phyloP scores from a whole-genome alignment of 2,797 vertebrate genomes.

The Myoxocephalus aenaeus region DNA sequence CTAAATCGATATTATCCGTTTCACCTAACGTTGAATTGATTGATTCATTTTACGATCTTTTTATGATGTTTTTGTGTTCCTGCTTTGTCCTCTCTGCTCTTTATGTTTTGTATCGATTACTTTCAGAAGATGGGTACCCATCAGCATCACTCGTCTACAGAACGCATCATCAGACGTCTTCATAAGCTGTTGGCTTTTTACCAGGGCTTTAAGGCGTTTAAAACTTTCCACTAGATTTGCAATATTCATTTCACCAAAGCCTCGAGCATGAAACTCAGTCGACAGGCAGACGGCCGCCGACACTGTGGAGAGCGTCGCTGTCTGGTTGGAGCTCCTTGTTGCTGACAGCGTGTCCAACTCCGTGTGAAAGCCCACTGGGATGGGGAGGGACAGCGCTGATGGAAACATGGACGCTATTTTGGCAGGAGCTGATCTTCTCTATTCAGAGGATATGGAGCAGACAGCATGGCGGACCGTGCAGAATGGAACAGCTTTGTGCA shows the following conservation, averaged over 20 bases:
- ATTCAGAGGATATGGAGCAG: constrained; percentile 46
- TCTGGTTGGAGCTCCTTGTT: constrained; percentile 54
- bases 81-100: neutral
- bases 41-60: neutral
- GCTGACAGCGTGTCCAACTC: constrained; percentile 65
- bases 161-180: constrained; percentile 32
- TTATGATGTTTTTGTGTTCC: neutral
- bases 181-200: constrained; percentile 22
- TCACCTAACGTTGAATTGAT: neutral
- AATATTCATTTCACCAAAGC: constrained; percentile 45
- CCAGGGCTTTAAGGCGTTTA: constrained; percentile 24
- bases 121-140: neutral
- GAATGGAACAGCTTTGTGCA: constrained; percentile 43
- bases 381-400: constrained; percentile 52
- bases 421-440: constrained; percentile 42
- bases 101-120: neutral
- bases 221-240: constrained; percentile 47
- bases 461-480: neutral
- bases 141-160: neutral
- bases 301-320: constrained; percentile 39
- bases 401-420: constrained; percentile 61
- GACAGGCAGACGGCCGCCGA: constrained; percentile 59
- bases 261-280: constrained; percentile 60
- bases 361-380: constrained; percentile 61
- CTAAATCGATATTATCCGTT: neutral